Conservation (phyloP, 2,797 vertebrate species). For the Tenualosa thibaudeaui region DNA sequence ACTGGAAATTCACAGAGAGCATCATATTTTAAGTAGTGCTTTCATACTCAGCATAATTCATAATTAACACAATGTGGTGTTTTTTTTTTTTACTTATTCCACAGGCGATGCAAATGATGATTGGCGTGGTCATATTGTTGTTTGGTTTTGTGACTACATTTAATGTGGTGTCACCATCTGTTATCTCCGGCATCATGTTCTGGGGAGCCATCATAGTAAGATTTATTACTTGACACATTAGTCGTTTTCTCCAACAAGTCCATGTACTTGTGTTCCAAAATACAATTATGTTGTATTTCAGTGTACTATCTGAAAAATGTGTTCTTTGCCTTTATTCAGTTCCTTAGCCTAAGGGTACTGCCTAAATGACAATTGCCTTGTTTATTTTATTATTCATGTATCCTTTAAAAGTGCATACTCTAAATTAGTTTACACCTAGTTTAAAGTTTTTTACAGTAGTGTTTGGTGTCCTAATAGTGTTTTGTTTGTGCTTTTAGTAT, state of each 20-base stretch:
- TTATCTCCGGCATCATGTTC: slow-evolving; percentile 1
- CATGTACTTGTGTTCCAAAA: slow-evolving; percentile 31
- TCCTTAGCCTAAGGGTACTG: no score
- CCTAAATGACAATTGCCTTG: no score
- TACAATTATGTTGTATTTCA: slow-evolving; percentile 48
- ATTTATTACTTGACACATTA: neutral
- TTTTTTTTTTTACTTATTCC: neutral
- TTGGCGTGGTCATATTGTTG: neutral
- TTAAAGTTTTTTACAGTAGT: no score
- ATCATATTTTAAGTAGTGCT: neutral
- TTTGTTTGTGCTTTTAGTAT: slow-evolving; percentile 23
- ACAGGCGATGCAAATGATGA: slow-evolving; percentile 30
- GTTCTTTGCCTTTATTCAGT: no score
- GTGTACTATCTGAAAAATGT: no score
- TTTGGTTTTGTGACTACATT: neutral
- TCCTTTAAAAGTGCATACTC: no score
- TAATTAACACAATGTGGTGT: neutral
- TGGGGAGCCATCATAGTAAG: slow-evolving; percentile 34
- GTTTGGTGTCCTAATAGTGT: no score
- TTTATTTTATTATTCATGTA: no score
- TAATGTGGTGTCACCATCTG: neutral
- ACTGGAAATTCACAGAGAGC: neutral
- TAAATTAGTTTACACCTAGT: neutral
- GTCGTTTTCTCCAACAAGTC: no score
- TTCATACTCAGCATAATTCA: neutral